Evolutionary conservation across 2,888 invertebrate species (phyloP).

Genomic region (Harpagoxenus sublaevis): DNA sequence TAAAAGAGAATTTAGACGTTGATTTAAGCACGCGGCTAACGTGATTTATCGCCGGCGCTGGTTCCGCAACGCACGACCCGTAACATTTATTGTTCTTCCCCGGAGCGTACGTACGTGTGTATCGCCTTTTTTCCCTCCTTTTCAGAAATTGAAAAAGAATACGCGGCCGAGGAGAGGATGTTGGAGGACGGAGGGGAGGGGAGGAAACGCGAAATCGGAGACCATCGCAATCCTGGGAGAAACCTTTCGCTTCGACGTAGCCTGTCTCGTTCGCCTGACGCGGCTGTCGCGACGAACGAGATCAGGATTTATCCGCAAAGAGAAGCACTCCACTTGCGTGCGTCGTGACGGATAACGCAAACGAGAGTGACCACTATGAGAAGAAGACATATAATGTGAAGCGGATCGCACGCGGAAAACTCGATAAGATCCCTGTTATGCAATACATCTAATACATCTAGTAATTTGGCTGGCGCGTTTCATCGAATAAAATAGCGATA

Average conservation of each 20-base stretch:
- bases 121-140: slow-evolving; percentile 53
- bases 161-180: slow-evolving; percentile 20
- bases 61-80: slow-evolving; percentile 64
- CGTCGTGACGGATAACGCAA: slow-evolving; percentile 34
- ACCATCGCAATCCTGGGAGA: slow-evolving; percentile 45
- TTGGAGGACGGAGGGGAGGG: not conserved
- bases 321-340: slow-evolving; percentile 11
- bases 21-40: slow-evolving; percentile 67
- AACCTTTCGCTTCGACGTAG: slow-evolving; percentile 43
- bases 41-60: slow-evolving; percentile 65
- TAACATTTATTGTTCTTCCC: slow-evolving; percentile 67
- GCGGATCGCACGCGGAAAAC: slow-evolving; percentile 6
- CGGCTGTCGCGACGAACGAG: slow-evolving; percentile 51
- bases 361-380: slow-evolving; percentile 12
- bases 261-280: slow-evolving; percentile 18
- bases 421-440: not conserved
- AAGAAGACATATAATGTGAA: slow-evolving; percentile 28
- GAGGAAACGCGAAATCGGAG: slow-evolving; percentile 37
- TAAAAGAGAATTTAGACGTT: slow-evolving; percentile 72
- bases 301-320: slow-evolving; percentile 54
- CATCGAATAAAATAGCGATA: slow-evolving; percentile 14
- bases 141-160: slow-evolving; percentile 62
- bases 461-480: not conserved
- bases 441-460: not conserved
- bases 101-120: slow-evolving; percentile 41